Evolutionary conservation across 2,888 invertebrate species (phyloP), one percentile per base, ranked within the genome.

Genomic region (Lordiphosa fenestrarum): DNA sequence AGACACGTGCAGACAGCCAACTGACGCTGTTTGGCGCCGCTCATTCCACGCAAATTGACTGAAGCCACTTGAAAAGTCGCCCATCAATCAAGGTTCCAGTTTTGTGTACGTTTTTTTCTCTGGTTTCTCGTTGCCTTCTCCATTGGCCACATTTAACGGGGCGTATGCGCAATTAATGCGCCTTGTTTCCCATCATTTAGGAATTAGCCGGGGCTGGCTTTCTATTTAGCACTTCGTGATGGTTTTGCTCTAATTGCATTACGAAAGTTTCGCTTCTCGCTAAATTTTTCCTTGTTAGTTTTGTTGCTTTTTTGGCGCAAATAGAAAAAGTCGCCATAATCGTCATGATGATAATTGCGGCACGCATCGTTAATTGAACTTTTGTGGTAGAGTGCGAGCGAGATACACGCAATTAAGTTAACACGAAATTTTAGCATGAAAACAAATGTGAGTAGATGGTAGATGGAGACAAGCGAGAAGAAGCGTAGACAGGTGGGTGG

Each of bases 131-230:
- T 49, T 50, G 36, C 58, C 50, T 47, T 63, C 39, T 58, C 55
- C 40, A 40, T 42, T 46, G 51, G 50, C 58, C 35, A 62, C 65
- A 52, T 48, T 60, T 61, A 58, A 70, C 69, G 58, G 63, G 67
- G 70, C 70, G 70, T 71, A 71, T 71, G 58, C 70, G 70, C 71
- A 71, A 70, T 70, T 71, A 70, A 71, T 64, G 71, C 58, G 38
- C 52, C 53, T 68, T 51, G 59, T 42, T 49, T 23, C 15, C 39
- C 41, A 47, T 39, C 67, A 58, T 66, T 47, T 47, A 66, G 66
- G 48, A 40, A 50, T 50, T 49, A 50, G 37, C 21, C 9, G 15
- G 12, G 9, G n/a, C 5, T n/a, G 35, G 60, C 60, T 63, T 60
- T 60, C 60, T 63, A 39, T 30, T 13, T 13, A 10, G 38, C 30